These are phyloP conservation scores for Pseudopipra pipra DNA, from an alignment of 2,113 vertebrate species.

Conservation along the genomic window DNA sequence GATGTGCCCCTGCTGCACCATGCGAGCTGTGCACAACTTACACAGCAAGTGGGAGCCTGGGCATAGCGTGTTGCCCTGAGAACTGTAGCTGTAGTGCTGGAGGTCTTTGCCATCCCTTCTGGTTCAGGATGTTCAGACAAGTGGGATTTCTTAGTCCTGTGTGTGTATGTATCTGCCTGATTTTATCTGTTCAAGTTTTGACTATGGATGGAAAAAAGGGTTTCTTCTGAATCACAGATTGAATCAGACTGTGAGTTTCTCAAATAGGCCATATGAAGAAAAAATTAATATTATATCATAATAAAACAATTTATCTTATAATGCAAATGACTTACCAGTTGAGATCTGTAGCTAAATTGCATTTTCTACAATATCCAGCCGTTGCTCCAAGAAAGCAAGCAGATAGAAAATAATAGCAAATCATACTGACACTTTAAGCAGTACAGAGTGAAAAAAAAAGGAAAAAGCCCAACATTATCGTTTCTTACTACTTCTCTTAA, in stretches of 20 bases:
- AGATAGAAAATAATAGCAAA: not conserved
- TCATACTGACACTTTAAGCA: not conserved
- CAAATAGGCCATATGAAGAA: not conserved
- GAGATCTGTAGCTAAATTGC: not conserved
- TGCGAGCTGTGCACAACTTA: accelerated
- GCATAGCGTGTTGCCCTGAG: not conserved
- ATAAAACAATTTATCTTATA: not conserved
- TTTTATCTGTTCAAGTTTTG: not conserved
- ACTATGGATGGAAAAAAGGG: not conserved
- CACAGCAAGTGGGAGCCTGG: not conserved
- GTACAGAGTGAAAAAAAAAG: not conserved
- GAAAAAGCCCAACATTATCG: constrained; percentile 49
- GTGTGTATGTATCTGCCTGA: not conserved
- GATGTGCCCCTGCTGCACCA: accelerated
- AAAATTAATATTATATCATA: not conserved
- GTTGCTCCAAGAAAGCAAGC: not conserved
- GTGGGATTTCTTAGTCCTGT: not conserved
- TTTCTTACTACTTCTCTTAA: constrained; percentile 50
- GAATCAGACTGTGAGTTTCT: not conserved
- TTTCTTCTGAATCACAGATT: not conserved
- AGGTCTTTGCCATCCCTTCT: not conserved
- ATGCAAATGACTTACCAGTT: not conserved
- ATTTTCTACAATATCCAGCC: not conserved
- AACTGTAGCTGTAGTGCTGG: not conserved
- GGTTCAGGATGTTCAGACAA: not conserved